phyloP scores from a whole-genome alignment of 1,140 invertebrate species.

The Ladona fulva region DNA sequence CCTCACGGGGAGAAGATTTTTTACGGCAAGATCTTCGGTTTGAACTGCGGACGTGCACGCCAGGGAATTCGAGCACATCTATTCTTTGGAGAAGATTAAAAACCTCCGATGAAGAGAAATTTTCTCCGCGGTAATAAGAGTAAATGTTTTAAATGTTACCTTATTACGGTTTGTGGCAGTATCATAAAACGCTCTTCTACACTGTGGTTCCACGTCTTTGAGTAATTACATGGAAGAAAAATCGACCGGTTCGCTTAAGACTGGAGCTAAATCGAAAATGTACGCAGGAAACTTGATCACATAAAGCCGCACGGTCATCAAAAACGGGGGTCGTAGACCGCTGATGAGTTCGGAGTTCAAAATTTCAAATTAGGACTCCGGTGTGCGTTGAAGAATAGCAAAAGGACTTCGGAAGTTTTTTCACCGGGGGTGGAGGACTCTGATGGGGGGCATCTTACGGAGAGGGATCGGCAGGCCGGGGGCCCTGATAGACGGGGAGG shows the following conservation, averaged over 20 bases:
- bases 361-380: conserved; percentile 4
- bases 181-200: no score
- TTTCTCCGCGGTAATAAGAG: no score
- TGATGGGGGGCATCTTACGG: background rate
- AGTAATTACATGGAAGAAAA: background rate
- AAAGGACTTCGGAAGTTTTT: background rate
- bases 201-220: background rate
- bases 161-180: no score
- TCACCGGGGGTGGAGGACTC: background rate
- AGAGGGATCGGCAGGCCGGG: background rate
- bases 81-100: no score
- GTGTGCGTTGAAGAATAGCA: background rate
- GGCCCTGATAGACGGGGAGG: background rate
- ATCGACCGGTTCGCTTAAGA: background rate
- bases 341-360: conserved; percentile 8
- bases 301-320: background rate
- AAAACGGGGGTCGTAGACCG: background rate
- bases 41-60: no score
- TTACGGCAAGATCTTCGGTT: no score
- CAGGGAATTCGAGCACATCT: no score
- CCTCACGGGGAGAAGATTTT: no score
- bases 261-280: conserved; percentile 1
- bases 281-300: background rate
- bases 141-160: no score
- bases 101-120: no score